These are phyloP conservation scores for Zygaena filipendulae DNA, from an alignment of 2,888 invertebrate genomes.

Conservation along the genomic window DNA sequence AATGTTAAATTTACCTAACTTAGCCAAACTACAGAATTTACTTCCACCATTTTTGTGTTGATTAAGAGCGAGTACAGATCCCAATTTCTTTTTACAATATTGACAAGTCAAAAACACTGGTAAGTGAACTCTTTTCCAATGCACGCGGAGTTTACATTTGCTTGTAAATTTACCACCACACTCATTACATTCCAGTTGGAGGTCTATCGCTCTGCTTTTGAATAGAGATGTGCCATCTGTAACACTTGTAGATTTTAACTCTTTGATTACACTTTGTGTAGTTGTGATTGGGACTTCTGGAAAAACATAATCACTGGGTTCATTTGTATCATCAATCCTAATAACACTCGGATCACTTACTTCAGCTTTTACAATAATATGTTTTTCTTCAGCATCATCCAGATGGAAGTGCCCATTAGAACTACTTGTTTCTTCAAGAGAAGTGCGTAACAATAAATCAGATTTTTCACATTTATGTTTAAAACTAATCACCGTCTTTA, in stretches of 20 bases:
- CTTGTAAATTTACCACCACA: conserved; percentile 30
- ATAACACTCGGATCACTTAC: too few relatives aligned
- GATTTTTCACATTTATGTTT: conserved; percentile 41
- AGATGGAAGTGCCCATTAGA: too few relatives aligned
- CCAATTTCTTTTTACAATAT: conserved; percentile 20
- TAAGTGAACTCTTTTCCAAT: conserved; percentile 31
- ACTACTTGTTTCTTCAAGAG: too few relatives aligned
- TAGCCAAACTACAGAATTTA: conserved; percentile 22
- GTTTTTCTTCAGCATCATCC: too few relatives aligned
- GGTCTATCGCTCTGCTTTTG: conserved; percentile 23
- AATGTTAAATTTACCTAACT: conserved; percentile 21
- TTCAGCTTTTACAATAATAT: too few relatives aligned
- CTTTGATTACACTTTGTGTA: too few relatives aligned
- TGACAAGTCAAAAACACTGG: conserved; percentile 22
- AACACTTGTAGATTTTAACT: too few relatives aligned
- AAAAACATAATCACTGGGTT: too few relatives aligned
- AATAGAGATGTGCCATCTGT: not conserved
- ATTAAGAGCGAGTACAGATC: not conserved
- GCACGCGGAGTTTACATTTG: conserved; percentile 33
- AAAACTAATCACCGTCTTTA: conserved; percentile 38
- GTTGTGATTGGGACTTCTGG: too few relatives aligned
- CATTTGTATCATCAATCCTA: too few relatives aligned
- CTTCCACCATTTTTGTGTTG: not conserved
- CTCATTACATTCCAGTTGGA: conserved; percentile 32
- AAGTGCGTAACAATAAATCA: conserved; percentile 24